Evolutionary conservation across 2,113 vertebrate species (phyloP).

Genomic region (Corapipo altera): DNA sequence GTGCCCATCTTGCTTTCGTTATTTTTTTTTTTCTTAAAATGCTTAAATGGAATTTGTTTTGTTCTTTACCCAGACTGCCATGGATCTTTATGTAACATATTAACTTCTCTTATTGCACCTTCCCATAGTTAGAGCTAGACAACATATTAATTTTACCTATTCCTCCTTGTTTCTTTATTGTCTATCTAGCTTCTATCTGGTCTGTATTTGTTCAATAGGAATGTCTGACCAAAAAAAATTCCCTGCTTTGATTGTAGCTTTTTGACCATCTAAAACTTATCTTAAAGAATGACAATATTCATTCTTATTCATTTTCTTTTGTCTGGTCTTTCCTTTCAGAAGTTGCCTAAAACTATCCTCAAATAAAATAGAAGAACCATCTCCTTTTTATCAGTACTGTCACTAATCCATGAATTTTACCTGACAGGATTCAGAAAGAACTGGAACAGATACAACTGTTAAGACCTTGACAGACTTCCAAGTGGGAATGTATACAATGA

Average conservation of each 20-base stretch:
- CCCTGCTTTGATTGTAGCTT: background rate
- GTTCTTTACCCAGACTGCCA: background rate
- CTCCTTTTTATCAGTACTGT: background rate
- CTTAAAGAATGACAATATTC: background rate
- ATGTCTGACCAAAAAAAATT: rapidly evolving
- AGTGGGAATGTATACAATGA: background rate
- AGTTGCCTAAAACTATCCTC: background rate
- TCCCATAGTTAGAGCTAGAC: background rate
- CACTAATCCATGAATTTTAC: background rate
- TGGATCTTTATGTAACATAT: background rate
- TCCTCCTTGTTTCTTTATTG: background rate
- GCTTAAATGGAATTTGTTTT: background rate
- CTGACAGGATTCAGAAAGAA: background rate
- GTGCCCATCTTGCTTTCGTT: background rate
- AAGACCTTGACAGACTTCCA: background rate
- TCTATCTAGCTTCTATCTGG: background rate
- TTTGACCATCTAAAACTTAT: background rate
- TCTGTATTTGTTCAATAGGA: background rate
- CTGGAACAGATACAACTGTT: background rate
- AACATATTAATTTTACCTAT: background rate
- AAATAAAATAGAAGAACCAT: background rate
- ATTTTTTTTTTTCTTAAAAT: background rate
- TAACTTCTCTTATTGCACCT: background rate
- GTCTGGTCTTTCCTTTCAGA: background rate
- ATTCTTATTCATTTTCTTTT: background rate